Evolutionary conservation across 2,113 vertebrate genomes (phyloP).

Genomic region (Burhinus oedicnemus): DNA sequence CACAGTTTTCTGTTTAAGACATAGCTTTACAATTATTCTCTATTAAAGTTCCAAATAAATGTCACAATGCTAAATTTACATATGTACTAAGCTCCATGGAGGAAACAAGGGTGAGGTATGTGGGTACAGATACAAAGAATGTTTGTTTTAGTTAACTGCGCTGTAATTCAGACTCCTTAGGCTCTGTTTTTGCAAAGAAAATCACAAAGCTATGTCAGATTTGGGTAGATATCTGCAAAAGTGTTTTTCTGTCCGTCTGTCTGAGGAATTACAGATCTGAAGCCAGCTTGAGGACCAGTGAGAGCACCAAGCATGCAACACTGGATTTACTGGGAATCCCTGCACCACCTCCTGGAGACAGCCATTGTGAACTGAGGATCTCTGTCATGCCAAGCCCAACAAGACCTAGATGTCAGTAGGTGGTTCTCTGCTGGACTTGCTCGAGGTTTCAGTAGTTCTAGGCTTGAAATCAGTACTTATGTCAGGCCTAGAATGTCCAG

Average conservation of each 20-base stretch:
- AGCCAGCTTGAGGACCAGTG: not conserved
- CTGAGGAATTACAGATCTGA: not conserved
- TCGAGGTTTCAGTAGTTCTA: not conserved
- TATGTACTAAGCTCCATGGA: not conserved
- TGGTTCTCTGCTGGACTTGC: not conserved
- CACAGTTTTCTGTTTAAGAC: not conserved
- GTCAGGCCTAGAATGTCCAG: not conserved
- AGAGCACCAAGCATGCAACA: rapidly evolving
- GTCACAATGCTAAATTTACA: not conserved
- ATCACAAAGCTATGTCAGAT: not conserved
- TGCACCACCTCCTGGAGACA: not conserved
- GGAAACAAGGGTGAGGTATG: not conserved
- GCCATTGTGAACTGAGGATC: not conserved
- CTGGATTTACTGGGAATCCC: not conserved
- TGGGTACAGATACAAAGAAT: not conserved
- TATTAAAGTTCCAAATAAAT: not conserved
- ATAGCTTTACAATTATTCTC: not conserved
- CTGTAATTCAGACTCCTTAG: not conserved
- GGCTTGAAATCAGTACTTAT: not conserved
- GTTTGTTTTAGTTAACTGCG: not conserved
- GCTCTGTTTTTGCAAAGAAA: not conserved
- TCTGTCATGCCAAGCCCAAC: not conserved
- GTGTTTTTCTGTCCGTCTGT: not conserved
- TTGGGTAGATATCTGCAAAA: not conserved
- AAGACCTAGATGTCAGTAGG: not conserved